Evolutionary conservation across 2,888 invertebrate genomes (phyloP).

Genomic region (Philaethria dido): DNA sequence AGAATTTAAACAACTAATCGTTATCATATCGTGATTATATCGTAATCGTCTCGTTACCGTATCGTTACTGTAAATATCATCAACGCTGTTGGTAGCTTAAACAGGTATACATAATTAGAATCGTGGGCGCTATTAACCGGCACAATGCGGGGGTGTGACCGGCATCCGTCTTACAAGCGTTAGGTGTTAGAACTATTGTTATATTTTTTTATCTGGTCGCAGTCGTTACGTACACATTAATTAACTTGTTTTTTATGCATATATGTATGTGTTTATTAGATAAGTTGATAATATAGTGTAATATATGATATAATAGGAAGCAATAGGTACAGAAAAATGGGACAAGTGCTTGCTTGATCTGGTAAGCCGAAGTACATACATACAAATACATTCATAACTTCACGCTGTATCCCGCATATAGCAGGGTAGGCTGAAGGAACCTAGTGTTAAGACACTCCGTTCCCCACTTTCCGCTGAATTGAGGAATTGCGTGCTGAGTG

Average conservation of each 20-base stretch:
- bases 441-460: too few species aligned
- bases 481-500: too few species aligned
- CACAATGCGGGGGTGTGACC: constrained; percentile 68
- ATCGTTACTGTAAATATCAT: constrained; percentile 39
- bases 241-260: constrained; percentile 6
- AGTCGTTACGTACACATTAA: constrained; percentile 36
- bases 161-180: constrained; percentile 68
- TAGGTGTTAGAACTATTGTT: constrained; percentile 77
- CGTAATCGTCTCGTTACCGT: constrained; percentile 32
- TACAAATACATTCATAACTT: too few species aligned
- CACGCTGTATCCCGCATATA: too few species aligned
- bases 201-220: constrained; percentile 58
- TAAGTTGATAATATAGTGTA: background rate
- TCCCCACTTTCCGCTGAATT: too few species aligned
- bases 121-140: constrained; percentile 64
- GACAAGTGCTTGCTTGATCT: too few species aligned
- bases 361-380: too few species aligned
- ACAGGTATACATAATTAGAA: constrained; percentile 70
- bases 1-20: background rate
- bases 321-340: background rate
- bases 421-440: too few species aligned
- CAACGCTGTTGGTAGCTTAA: constrained; percentile 50
- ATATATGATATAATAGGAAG: background rate
- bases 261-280: background rate
- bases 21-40: background rate